Evolutionary conservation across 2,797 vertebrate species (phyloP).

Genomic region (Sebastes vulpes): DNA sequence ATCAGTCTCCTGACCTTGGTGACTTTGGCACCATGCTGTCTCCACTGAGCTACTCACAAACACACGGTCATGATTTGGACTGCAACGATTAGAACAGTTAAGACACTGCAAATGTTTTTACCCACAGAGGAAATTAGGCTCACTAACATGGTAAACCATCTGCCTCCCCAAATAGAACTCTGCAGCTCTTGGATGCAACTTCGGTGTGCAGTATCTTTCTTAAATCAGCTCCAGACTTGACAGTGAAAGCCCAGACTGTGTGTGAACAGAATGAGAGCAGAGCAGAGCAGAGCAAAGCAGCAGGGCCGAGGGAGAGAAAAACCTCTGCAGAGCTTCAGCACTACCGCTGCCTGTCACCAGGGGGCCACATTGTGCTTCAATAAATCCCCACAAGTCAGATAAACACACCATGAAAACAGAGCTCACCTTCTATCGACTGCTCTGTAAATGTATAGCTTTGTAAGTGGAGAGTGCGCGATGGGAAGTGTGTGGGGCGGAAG

Average conservation of each 20-base stretch:
- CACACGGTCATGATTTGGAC: conserved; percentile 13
- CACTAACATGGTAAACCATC: conserved; percentile 41
- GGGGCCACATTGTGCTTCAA: conserved; percentile 78
- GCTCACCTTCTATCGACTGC: conserved; percentile 54
- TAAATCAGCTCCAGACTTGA: conserved; percentile 60
- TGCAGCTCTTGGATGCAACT: conserved; percentile 27
- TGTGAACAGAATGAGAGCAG: conserved; percentile 62
- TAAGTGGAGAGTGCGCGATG: conserved; percentile 45
- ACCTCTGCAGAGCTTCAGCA: conserved; percentile 46
- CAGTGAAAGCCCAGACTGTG: conserved; percentile 50
- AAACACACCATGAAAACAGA: conserved; percentile 65
- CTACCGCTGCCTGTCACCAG: conserved; percentile 55
- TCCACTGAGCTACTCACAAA: background rate
- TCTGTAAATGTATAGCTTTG: conserved; percentile 62
- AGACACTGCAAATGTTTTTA: conserved; percentile 26
- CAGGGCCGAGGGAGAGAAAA: conserved; percentile 1
- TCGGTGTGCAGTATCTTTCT: conserved; percentile 29
- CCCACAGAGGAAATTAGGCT: conserved; percentile 27
- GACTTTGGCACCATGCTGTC: background rate
- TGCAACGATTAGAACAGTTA: conserved; percentile 25
- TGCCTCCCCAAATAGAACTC: conserved; percentile 26
- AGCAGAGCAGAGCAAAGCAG: conserved; percentile 19
- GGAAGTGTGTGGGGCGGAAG: conserved; percentile 31
- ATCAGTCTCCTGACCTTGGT: conserved; percentile 7
- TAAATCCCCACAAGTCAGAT: conserved; percentile 47